Base-by-base conservation (phyloP, 2,888 invertebrate genomes). In the Drosophila longiperda region DNA sequence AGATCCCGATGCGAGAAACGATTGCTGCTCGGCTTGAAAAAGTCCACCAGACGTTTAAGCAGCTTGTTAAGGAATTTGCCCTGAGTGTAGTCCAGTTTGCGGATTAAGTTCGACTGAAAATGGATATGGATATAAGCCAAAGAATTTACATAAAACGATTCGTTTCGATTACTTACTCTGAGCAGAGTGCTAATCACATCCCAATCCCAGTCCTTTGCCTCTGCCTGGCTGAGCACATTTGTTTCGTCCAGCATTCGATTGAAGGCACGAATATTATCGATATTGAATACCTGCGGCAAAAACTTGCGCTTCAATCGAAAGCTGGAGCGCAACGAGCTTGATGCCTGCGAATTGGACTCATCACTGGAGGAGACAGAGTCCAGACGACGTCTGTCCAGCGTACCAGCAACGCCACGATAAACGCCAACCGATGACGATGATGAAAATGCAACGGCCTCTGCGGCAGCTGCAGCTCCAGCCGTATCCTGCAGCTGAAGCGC, bases 121-220 rank as follows among this genome's bases (percentile, higher is more conserved):
- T 26, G 23, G 9, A 38, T 5, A 23, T 12, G n/a, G 38, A 34
- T 2, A 36, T 12, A 5, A 1, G 9, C 1, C 33, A 17, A 29
- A 34, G 4, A 1, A 20, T 52, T 26, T 2, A 26, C 3, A 50
- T 15, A n/a, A 8, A 15, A 15, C 33, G n/a, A 9, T 12, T 12
- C 8, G 1, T 12, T 23, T 45, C 23, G 8, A 11, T 11, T 6
- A 7, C 86, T 88, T 93, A 96, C 97, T 95, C 96, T 96, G 34
- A 98, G 93, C 87, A 98, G 95, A 49, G 97, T 96, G 73, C 96
- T 95, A 73, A 99, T 96, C n/a, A 97, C 94, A 85, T 97, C 96
- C 98, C 98, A 99, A 92, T 98, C 96, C 99, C 99, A 99, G 0
- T 95, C 95, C 68, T 95, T 95, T 6, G 96, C 96, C 88, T 98